These are phyloP conservation scores for Synodontis membranacea DNA, from an alignment of 2,113 vertebrate genomes.

Conservation along the genomic window DNA sequence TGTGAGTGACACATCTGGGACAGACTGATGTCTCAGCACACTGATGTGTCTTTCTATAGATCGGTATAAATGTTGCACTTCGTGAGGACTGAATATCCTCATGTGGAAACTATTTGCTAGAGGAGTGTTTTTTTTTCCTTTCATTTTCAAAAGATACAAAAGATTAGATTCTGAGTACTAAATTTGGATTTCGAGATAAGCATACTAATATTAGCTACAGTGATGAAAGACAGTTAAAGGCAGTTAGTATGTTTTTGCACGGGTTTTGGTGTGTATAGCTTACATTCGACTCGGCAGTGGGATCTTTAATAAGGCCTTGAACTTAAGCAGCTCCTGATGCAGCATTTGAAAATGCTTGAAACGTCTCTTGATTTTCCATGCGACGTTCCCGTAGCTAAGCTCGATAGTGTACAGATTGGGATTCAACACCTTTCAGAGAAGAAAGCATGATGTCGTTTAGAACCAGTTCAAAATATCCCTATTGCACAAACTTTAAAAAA, in stretches of 20 bases:
- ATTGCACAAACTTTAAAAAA: not conserved
- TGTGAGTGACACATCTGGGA: conserved; percentile 51
- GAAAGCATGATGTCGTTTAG: conserved; percentile 33
- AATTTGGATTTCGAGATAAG: not conserved
- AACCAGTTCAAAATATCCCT: not conserved
- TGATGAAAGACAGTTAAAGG: not conserved
- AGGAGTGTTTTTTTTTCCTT: not conserved
- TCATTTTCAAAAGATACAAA: not conserved
- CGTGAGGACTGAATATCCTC: not conserved
- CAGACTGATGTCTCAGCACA: conserved; percentile 29
- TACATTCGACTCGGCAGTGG: conserved; percentile 64
- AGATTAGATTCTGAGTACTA: not conserved
- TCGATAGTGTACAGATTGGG: conserved; percentile 66
- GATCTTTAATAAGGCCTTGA: conserved; percentile 67
- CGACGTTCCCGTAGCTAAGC: conserved; percentile 66
- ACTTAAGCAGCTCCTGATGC: conserved; percentile 67
- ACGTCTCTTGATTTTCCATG: conserved; percentile 67
- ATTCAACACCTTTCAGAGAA: conserved; percentile 66
- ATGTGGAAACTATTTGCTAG: not conserved
- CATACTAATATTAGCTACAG: not conserved
- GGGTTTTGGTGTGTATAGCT: conserved; percentile 46
- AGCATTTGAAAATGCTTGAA: conserved; percentile 69
- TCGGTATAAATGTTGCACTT: not conserved
- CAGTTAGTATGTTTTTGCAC: conserved; percentile 18
- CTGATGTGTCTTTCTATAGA: not conserved